phyloP scores from a whole-genome alignment of 1,140 invertebrate genomes.

The Aradophagus sp. region DNA sequence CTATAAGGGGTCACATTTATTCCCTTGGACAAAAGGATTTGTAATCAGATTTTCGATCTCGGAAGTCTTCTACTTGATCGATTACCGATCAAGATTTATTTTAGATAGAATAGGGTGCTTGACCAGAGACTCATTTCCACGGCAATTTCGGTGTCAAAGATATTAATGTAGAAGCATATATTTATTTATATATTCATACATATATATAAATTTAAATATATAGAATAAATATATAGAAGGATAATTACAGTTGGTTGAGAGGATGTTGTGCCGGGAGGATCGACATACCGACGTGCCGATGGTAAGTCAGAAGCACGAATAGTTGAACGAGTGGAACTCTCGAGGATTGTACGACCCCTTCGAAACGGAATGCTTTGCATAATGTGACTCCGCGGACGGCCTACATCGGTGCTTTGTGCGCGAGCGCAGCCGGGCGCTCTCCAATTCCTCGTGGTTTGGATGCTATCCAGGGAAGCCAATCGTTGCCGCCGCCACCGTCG shows the following conservation, averaged over 20 bases:
- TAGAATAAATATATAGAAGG: slow-evolving; percentile 10
- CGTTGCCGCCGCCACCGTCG: slow-evolving; percentile 16
- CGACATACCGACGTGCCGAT: slow-evolving; percentile 38
- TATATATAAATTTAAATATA: too few species aligned
- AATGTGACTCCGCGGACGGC: slow-evolving; percentile 65
- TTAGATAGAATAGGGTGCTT: too few species aligned
- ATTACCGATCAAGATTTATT: too few species aligned
- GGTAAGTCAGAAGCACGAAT: slow-evolving; percentile 58
- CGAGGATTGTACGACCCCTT: slow-evolving; percentile 61
- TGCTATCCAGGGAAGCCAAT: slow-evolving; percentile 58
- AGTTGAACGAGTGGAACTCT: slow-evolving; percentile 66
- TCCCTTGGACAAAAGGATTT: too few species aligned
- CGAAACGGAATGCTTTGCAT: slow-evolving; percentile 70
- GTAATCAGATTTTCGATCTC: too few species aligned
- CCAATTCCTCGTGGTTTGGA: slow-evolving; percentile 66
- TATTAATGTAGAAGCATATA: too few species aligned
- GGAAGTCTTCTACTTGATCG: too few species aligned
- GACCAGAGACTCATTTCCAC: too few species aligned
- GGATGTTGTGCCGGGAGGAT: slow-evolving; percentile 34
- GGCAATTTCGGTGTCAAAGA: too few species aligned
- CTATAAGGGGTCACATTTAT: too few species aligned
- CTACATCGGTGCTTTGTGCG: slow-evolving; percentile 56
- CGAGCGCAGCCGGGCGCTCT: slow-evolving; percentile 55
- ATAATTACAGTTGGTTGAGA: slow-evolving; percentile 31
- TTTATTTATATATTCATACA: too few species aligned